Evolutionary conservation across 2,888 invertebrate genomes (phyloP), one percentile per base, ranked within the genome.

Genomic region (Phasia obesa): DNA sequence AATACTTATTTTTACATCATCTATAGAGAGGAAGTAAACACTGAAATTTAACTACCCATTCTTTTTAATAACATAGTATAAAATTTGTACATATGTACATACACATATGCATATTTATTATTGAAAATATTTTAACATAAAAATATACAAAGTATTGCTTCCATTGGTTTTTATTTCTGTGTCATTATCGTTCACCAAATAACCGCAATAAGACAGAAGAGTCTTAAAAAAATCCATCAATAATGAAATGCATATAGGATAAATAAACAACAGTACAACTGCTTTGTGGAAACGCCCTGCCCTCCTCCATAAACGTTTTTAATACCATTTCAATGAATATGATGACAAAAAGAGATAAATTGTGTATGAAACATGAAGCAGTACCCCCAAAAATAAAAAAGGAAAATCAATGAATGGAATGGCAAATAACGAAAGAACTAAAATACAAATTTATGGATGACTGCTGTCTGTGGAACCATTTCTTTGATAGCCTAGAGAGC

Each of bases 221-320:
- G 2, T 35, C 3, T 49, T 49, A 15, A 57, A 71, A 55, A 44
- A 19, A 38, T 38, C 35, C 35, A 49, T 31, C 65, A 79, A 73
- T 73, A 73, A 65, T 73, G 51, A 73, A 59, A 71, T n/a, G n/a
- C n/a, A n/a, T 73, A 60, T 73, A 60, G 65, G 60, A 27, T 59
- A 73, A 65, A 67, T 21, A 60, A 60, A 71, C 15, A 71, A 25
- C 23, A 49, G 17, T n/a, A 15, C 44, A 49, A 19, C 15, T 55
- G 47, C 15, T 42, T 42, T 17, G 11, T 44, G 23, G 9, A 35
- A 25, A 62, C 11, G 6, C 17, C 9, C 7, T 17, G 19, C 25
- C 35, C 35, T 5, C 19, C 38, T 9, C 6, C 7, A 15, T 17
- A 60, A 25, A 25, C 4, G 19, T 42, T 42, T 13, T 42, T n/a